Conservation (phyloP, 2,888 invertebrate genomes). For the Pyrrhosoma nymphula region DNA sequence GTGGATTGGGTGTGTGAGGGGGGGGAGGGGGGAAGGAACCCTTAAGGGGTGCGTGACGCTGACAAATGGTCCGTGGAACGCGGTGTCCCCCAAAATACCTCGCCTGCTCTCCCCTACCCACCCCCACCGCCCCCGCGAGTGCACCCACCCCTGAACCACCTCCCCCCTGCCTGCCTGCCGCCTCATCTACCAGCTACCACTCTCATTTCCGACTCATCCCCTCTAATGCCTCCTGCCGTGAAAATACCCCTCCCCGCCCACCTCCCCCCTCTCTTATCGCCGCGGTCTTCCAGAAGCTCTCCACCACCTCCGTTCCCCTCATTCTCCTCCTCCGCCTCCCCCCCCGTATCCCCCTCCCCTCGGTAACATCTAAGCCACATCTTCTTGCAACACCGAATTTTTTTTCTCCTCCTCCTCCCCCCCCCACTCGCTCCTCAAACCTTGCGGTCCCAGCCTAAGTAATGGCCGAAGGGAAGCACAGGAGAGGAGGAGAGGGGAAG, state of each 20-base stretch:
- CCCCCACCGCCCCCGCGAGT: constrained; percentile 72
- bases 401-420: not conserved
- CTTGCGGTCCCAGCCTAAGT: constrained; percentile 16
- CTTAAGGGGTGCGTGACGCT: constrained; percentile 66
- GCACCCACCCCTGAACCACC: not conserved
- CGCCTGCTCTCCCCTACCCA: constrained; percentile 73
- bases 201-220: constrained; percentile 66
- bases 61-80: constrained; percentile 67
- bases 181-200: constrained; percentile 22
- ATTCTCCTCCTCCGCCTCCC: not conserved
- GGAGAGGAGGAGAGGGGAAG: not conserved
- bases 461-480: constrained; percentile 19
- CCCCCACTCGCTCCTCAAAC: not conserved
- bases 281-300: constrained; percentile 6
- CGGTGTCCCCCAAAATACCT: constrained; percentile 70
- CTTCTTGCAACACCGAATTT: constrained; percentile 16
- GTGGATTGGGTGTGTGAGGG: constrained; percentile 75
- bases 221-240: not conserved
- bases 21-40: constrained; percentile 38
- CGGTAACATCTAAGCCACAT: constrained; percentile 21
- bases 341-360: not conserved
- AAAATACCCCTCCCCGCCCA: not conserved
- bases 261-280: not conserved
- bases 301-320: not conserved
- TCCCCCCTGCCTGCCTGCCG: not conserved